Base-by-base conservation (phyloP, 2,113 vertebrate species). In the Ictalurus punctatus region DNA sequence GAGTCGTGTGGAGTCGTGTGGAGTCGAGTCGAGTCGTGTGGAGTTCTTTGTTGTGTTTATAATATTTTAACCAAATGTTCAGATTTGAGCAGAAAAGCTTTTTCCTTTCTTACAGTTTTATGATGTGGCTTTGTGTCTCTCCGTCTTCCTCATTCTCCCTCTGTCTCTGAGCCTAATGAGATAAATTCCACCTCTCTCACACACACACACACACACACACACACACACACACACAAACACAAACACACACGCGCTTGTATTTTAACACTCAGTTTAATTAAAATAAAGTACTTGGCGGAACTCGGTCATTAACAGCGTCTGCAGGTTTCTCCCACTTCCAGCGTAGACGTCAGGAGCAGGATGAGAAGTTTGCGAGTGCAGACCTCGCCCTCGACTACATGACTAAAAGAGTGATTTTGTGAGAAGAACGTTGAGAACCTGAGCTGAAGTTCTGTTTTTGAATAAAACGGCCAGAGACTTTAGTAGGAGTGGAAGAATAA, bases 91-190 rank as follows among this genome's bases (percentile, higher is more conserved):
- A 89, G 91, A 44, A 58, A 89, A 88, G 85, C 63, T 52, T 30
- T 0, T 58, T 40, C 9, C 48, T 71, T 86, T 93, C 93, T 94
- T 69, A 91, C 91, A 30, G 84, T 93, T 89, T 94, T 93, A 94
- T 27, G 65, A 89, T 56, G 59, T 81, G 76, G 37, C 69, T 83
- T 90, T 94, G 90, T 61, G 86, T 74, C 14, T 44, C 87, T 92
- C 67, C 67, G 88, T 71, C 76, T 71, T 21, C 67, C n/a, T 71
- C 67, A 13, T 16, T 34, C 67, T 71, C n/a, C n/a, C 67, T 87
- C 54, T 83, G 71, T 87, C 79, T 40, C 44, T 85, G 34, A 27
- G 76, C 65, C 59, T 71, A 90, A 92, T 90, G 85, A 94, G 89
- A 90, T 86, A 84, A 85, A 88, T 65, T 76, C 86, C 83, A 69